Conservation (phyloP, 2,888 invertebrate genomes). For the Linnaemya vulpina region DNA sequence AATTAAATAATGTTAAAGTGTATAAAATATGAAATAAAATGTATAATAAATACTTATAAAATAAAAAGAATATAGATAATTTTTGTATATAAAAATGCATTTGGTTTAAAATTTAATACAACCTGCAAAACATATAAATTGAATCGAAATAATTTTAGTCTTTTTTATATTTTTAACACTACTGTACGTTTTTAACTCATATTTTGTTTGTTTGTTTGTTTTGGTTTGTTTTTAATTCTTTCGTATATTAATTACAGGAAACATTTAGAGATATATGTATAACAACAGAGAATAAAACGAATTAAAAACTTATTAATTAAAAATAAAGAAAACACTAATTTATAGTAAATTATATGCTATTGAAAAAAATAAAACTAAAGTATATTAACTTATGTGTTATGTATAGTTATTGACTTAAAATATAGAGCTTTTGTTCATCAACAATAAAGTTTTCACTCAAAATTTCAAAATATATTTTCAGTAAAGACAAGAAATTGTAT, state of each 20-base stretch:
- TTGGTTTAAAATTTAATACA: slow-evolving; percentile 68
- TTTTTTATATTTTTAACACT: slow-evolving; percentile 58
- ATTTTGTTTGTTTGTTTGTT: background rate
- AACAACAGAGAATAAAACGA: slow-evolving; percentile 52
- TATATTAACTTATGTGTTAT: background rate
- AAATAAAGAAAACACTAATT: slow-evolving; percentile 37
- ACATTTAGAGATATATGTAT: slow-evolving; percentile 21
- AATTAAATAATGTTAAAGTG: slow-evolving; percentile 26
- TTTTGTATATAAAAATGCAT: slow-evolving; percentile 68
- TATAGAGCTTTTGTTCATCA: background rate
- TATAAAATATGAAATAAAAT: slow-evolving; percentile 42
- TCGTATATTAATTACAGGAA: slow-evolving; percentile 36
- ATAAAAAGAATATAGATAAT: slow-evolving; percentile 44
- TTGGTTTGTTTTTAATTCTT: background rate
- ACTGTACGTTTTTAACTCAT: slow-evolving; percentile 66
- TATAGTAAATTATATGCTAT: slow-evolving; percentile 3
- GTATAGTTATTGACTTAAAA: slow-evolving; percentile 58
- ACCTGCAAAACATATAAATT: slow-evolving; percentile 63
- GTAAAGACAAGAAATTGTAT: no score
- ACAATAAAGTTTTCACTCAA: no score
- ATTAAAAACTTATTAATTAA: slow-evolving; percentile 45
- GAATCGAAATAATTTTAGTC: slow-evolving; percentile 58
- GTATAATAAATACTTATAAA: slow-evolving; percentile 63
- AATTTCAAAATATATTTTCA: no score
- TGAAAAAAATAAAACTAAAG: slow-evolving; percentile 35